phyloP scores from a whole-genome alignment of 1,140 invertebrate species.

The Drosophila busckii region DNA sequence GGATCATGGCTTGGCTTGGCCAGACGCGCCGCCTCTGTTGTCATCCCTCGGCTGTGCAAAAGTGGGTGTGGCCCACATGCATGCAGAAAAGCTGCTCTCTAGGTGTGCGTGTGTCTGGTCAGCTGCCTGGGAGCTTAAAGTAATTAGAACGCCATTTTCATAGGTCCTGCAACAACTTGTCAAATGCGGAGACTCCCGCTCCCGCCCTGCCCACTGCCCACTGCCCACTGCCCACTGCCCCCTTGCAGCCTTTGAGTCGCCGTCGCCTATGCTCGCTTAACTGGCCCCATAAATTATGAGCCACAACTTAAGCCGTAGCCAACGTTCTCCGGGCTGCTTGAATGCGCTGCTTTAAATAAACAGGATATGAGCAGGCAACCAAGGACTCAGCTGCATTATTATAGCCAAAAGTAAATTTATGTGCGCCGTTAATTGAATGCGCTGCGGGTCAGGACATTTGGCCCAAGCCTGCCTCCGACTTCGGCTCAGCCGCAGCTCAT shows the following conservation, averaged over 20 bases:
- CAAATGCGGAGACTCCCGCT: neutral
- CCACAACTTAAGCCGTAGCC: constrained; percentile 54
- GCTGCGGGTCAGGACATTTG: constrained; percentile 33
- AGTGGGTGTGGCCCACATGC: too few relatives aligned
- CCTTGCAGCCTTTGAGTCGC: too few relatives aligned
- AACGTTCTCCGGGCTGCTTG: constrained; percentile 23
- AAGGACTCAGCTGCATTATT: constrained; percentile 70
- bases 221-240: neutral
- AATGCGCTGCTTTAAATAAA: constrained; percentile 66
- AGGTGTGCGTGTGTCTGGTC: constrained; percentile 16
- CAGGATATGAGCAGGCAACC: constrained; percentile 27
- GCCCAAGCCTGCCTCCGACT: constrained; percentile 4
- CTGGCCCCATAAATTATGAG: constrained; percentile 61
- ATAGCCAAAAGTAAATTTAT: constrained; percentile 71
- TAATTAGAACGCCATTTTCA: constrained; percentile 70
- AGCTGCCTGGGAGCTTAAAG: constrained; percentile 65
- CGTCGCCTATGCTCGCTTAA: too few relatives aligned
- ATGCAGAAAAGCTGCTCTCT: too few relatives aligned
- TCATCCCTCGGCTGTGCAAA: constrained; percentile 32
- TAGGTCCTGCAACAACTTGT: constrained; percentile 9
- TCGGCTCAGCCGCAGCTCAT: neutral
- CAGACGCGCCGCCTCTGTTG: constrained; percentile 2
- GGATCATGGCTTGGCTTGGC: constrained; percentile 8
- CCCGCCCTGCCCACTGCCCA: neutral
- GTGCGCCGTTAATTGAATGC: constrained; percentile 71